A percentile compares a stretch with the other conserved stretches of the same genome.
Conservation (phyloP, 2,113 vertebrate genomes). For the Acrocephalus kingi region DNA sequence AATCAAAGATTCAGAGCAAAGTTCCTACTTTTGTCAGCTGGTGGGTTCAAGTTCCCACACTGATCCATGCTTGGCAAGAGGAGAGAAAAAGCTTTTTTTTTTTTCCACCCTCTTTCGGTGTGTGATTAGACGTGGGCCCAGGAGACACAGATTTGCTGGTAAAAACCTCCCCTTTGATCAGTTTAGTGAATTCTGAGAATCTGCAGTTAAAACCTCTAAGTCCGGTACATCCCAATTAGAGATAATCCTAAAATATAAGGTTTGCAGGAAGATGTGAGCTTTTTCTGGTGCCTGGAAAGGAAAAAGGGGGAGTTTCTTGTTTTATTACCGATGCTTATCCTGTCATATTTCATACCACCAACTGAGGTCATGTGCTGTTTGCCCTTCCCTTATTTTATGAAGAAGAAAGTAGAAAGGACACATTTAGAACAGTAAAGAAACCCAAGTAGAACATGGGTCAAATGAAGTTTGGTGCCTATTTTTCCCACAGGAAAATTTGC, state of each 20-base stretch:
- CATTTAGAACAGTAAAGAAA: conserved; percentile 32
- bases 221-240: neutral
- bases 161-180: conserved; percentile 1
- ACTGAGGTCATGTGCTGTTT: neutral
- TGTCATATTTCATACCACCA: conserved; percentile 10
- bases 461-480: neutral
- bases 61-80: neutral
- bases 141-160: neutral
- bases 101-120: neutral
- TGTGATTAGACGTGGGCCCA: neutral
- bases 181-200: neutral
- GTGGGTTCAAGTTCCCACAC: conserved; percentile 4
- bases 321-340: neutral
- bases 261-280: neutral
- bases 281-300: neutral
- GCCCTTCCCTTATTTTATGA: neutral
- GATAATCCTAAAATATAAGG: neutral
- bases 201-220: neutral
- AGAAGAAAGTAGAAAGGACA: conserved; percentile 16
- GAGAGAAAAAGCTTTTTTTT: neutral
- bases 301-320: neutral
- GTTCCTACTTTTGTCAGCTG: neutral
- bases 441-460: conserved; percentile 29
- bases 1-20: neutral
- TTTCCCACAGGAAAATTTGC: conserved; percentile 46